Conservation (phyloP, 2,113 vertebrate species). For the Dromas ardeola region DNA sequence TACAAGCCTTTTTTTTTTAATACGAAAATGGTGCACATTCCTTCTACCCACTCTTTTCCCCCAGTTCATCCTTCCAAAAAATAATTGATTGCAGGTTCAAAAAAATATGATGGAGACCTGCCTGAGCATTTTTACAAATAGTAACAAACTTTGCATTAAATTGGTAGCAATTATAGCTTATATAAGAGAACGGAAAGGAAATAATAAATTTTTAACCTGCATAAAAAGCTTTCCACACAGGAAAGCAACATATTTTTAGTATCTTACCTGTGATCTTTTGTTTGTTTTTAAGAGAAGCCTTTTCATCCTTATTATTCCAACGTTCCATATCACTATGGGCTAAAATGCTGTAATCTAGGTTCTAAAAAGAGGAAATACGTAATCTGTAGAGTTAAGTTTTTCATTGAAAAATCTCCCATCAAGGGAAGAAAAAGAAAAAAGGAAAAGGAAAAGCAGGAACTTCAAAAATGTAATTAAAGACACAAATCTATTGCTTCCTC, state of each 20-base stretch:
- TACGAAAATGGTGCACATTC: not conserved
- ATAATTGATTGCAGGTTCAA: not conserved
- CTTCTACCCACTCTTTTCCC: not conserved
- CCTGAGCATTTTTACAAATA: not conserved
- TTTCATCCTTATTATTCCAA: not conserved
- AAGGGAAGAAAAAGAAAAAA: not conserved
- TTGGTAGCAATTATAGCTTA: not conserved
- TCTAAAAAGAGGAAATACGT: not conserved
- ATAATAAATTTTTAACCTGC: not conserved
- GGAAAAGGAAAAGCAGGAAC: not conserved
- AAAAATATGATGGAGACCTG: not conserved
- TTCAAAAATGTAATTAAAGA: not conserved
- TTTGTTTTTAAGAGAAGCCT: not conserved
- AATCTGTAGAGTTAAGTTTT: not conserved
- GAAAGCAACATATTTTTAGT: not conserved
- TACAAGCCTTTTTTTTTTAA: not conserved
- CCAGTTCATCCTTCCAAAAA: not conserved
- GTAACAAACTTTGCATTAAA: not conserved
- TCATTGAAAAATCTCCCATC: not conserved
- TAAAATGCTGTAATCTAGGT: not conserved
- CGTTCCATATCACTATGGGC: not conserved
- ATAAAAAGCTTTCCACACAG: not conserved
- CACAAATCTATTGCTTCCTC: not conserved
- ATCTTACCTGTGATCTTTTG: not conserved
- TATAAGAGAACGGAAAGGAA: not conserved